Conservation (phyloP, 2,888 invertebrate species). For the Chymomyza caudatula region DNA sequence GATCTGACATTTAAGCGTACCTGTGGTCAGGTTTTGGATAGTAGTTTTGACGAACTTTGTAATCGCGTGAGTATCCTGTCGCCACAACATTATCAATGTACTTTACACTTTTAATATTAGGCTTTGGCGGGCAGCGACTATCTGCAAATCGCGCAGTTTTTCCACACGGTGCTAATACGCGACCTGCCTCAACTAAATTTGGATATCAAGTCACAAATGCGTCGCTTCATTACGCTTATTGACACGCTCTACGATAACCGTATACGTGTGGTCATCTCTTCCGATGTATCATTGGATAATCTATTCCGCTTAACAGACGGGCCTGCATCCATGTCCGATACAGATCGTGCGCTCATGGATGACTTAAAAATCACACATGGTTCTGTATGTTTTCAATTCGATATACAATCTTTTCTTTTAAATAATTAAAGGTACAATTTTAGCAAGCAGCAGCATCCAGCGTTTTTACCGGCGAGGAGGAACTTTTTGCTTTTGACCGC, state of each 20-base stretch:
- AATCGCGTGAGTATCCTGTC: constrained; percentile 83
- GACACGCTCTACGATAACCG: constrained; percentile 97
- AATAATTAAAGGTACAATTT: constrained; percentile 37
- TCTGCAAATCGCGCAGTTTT: constrained; percentile 92
- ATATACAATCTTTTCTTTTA: neutral
- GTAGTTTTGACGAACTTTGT: constrained; percentile 93
- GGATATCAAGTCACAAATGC: constrained; percentile 88
- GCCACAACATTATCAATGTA: neutral
- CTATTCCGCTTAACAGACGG: constrained; percentile 81
- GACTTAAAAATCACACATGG: constrained; percentile 91
- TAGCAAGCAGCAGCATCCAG: constrained; percentile 89
- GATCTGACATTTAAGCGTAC: constrained; percentile 92
- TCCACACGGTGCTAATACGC: constrained; percentile 95
- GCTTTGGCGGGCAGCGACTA: constrained; percentile 97
- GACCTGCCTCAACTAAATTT: constrained; percentile 91
- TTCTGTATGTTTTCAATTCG: constrained; percentile 80
- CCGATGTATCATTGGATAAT: constrained; percentile 86
- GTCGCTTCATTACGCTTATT: constrained; percentile 97
- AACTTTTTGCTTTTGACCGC: constrained; percentile 96
- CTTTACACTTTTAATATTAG: constrained; percentile 76
- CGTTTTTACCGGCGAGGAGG: constrained; percentile 98
- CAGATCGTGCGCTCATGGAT: constrained; percentile 94
- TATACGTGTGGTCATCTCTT: constrained; percentile 91
- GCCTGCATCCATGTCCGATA: constrained; percentile 82
- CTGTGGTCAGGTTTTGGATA: constrained; percentile 94